A percentile compares a stretch with the other conserved stretches of the same genome.
phyloP scores from a whole-genome alignment of 2,113 vertebrate genomes.

The Podarcis muralis region DNA sequence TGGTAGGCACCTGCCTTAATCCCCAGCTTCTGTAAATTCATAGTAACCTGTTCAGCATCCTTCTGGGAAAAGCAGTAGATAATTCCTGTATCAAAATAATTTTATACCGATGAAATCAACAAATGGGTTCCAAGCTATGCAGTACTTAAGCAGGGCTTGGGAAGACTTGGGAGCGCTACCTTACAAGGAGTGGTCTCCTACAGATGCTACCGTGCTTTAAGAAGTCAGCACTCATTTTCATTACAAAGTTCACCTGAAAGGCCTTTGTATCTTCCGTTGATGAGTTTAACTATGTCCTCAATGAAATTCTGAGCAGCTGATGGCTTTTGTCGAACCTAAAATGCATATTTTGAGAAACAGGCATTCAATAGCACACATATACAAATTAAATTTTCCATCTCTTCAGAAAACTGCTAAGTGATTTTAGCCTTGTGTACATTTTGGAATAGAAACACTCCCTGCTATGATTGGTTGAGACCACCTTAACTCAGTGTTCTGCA shows the following conservation, averaged over 20 bases:
- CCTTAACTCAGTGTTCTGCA: background rate
- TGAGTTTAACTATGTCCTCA: constrained; percentile 84
- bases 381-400: background rate
- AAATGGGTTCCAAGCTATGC: background rate
- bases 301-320: constrained; percentile 79
- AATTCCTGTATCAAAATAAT: constrained; percentile 81
- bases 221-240: background rate
- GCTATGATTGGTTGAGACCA: background rate
- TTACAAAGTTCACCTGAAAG: constrained; percentile 84
- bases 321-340: constrained; percentile 89
- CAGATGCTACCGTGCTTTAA: background rate
- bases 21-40: constrained; percentile 84
- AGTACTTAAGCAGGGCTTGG: background rate
- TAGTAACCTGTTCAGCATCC: constrained; percentile 88
- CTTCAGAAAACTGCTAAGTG: background rate
- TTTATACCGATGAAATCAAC: background rate
- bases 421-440: background rate
- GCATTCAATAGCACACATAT: background rate
- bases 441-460: background rate
- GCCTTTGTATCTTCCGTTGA: constrained; percentile 88
- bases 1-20: constrained; percentile 89
- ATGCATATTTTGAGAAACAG: background rate
- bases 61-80: constrained; percentile 98
- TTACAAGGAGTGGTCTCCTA: background rate
- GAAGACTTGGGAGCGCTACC: background rate